These are phyloP conservation scores for Antheraea yamamai DNA, from an alignment of 2,888 invertebrate genomes.

Conservation along the genomic window DNA sequence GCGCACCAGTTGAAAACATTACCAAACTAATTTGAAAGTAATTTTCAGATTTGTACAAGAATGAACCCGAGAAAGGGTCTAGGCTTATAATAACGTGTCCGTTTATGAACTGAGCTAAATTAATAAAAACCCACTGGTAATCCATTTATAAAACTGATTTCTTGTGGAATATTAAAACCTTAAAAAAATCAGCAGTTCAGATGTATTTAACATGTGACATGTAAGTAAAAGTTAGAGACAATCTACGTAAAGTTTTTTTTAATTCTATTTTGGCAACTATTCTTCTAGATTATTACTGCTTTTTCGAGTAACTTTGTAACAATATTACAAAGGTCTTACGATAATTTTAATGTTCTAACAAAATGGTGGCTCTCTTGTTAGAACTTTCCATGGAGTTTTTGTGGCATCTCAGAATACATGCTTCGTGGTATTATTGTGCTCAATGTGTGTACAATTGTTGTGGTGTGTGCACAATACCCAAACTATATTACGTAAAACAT, in stretches of 20 bases:
- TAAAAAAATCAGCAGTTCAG: background rate
- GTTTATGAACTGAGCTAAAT: background rate
- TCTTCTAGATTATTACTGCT: too few species aligned
- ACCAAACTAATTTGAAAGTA: background rate
- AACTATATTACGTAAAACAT: too few species aligned
- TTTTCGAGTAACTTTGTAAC: too few species aligned
- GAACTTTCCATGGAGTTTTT: too few species aligned
- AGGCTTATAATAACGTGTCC: background rate
- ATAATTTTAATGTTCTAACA: too few species aligned
- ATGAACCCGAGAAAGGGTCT: background rate
- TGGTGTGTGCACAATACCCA: too few species aligned
- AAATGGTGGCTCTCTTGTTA: too few species aligned
- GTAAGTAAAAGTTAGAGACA: background rate
- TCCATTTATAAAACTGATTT: background rate
- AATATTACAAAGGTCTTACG: too few species aligned
- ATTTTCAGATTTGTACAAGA: background rate
- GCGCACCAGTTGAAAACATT: background rate
- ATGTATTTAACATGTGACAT: background rate
- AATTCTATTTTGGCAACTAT: too few species aligned
- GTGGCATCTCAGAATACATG: too few species aligned
- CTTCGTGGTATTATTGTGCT: too few species aligned
- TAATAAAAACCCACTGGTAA: background rate
- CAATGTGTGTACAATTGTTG: too few species aligned
- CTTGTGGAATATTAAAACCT: background rate
- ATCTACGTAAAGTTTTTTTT: background rate